Evolutionary conservation across 2,113 vertebrate genomes (phyloP).

Genomic region (Chlorodrepanis virens): DNA sequence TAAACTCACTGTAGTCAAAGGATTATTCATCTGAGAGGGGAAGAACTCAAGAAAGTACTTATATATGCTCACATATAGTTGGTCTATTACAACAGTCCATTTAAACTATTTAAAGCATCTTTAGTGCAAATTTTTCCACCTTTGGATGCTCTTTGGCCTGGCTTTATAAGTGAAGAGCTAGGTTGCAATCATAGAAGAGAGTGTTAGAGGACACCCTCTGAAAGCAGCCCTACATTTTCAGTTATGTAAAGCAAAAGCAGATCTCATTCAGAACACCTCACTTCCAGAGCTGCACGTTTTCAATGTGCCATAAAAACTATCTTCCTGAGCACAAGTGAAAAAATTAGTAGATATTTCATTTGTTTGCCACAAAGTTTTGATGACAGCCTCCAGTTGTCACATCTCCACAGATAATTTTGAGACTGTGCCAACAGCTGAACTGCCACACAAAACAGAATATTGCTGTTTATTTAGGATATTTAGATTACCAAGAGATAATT

Average conservation of each 20-base stretch:
- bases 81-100: background rate
- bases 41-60: background rate
- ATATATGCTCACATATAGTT: background rate
- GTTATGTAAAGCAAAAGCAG: background rate
- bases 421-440: background rate
- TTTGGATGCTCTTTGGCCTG: background rate
- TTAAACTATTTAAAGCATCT: background rate
- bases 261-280: background rate
- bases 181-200: background rate
- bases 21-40: background rate
- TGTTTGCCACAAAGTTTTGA: background rate
- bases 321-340: background rate
- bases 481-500: background rate
- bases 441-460: background rate
- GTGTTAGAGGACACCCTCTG: background rate
- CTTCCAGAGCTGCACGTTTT: background rate
- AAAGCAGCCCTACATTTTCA: background rate
- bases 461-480: background rate
- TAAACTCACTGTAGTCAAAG: background rate
- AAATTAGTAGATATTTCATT: background rate
- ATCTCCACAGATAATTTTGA: background rate
- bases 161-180: background rate
- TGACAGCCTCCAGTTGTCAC: background rate
- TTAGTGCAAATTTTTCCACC: background rate
- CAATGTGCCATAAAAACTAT: background rate